Base-by-base conservation (phyloP, 1,140 invertebrate species). In the Drosophila parabipectinata region DNA sequence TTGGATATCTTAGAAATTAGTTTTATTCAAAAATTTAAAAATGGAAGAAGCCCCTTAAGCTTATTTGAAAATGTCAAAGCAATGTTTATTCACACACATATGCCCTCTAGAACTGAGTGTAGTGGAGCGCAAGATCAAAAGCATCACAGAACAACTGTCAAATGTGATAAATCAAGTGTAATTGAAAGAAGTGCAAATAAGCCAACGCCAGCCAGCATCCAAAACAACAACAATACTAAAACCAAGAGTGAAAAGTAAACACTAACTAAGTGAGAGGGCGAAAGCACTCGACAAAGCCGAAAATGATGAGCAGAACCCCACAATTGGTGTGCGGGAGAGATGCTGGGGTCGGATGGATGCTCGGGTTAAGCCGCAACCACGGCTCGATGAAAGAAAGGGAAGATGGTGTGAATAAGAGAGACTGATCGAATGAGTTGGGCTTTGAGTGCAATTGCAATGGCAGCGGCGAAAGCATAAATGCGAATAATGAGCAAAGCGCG, bases 141-240 rank as follows among this genome's bases (percentile, higher is more conserved):
- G 66, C 72, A 66, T 67, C 64, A 60, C 72, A 62, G 51, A 79
- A 58, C 75, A 89, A 88, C 83, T 89, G 79, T 83, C 79, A 89
- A 89, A 88, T 88, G 48, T 89, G 72, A 83, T 88, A 89, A 88
- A 88, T 88, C 83, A 88, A 83, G 83, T 89, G 79, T 89, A 88
- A 88, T 88, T 88, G 84, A 84, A 84, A 87, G 84, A 88, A 84
- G 83, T 83, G 83, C 84, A 83, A 89, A 87, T 87, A 87, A 87
- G 76, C 75, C 81, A 78, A 82, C 82, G 80, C 71, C 79, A 14
- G 12, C 7, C 44, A 82, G 60, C 59, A 64, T 61, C 67, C 57
- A 74, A 50, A 83, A 60, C 48, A 44, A 59, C 39, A 56, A 64
- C 41, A 14, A 77, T 7, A 30, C 45, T 48, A 21, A 56, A 32